A percentile compares a stretch with the other conserved stretches of the same genome.
Evolutionary conservation across 1,140 invertebrate genomes (phyloP).

Genomic region (Macrosteles quadrilineatus): DNA sequence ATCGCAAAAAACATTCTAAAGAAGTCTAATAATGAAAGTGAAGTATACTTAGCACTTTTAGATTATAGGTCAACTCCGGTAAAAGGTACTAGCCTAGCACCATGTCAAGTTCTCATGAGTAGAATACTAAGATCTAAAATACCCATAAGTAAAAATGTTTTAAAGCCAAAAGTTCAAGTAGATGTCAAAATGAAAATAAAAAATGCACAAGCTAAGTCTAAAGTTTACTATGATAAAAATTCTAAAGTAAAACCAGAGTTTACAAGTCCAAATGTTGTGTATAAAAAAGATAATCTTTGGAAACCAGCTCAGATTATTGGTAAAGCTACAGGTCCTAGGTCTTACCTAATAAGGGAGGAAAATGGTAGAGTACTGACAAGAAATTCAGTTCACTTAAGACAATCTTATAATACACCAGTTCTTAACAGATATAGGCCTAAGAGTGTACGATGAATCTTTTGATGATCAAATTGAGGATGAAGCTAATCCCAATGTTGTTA

Average conservation of each 20-base stretch:
- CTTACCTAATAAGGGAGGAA: not conserved
- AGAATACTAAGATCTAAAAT: not conserved
- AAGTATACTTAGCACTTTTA: not conserved
- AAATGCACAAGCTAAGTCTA: not conserved
- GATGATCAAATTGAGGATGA: not conserved
- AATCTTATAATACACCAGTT: not conserved
- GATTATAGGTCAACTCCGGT: not conserved
- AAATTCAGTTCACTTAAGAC: not conserved
- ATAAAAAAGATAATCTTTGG: not conserved
- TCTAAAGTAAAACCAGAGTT: not conserved
- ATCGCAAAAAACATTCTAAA: slow-evolving; percentile 45
- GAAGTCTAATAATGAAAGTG: slow-evolving; percentile 44
- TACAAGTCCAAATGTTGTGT: not conserved
- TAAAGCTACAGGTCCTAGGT: not conserved
- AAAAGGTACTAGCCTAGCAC: not conserved
- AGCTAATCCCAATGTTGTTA: too few relatives aligned
- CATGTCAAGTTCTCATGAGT: not conserved
- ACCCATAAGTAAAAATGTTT: not conserved
- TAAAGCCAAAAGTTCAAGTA: not conserved
- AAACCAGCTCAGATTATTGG: not conserved
- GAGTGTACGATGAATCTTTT: not conserved
- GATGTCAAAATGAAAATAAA: not conserved
- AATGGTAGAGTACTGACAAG: not conserved
- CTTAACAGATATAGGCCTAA: too few relatives aligned
- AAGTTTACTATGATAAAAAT: not conserved